Percentiles rank a stretch among this genome's conserved stretches.
Conservation (phyloP, 2,113 vertebrate species). For the Hipposideros armiger region DNA sequence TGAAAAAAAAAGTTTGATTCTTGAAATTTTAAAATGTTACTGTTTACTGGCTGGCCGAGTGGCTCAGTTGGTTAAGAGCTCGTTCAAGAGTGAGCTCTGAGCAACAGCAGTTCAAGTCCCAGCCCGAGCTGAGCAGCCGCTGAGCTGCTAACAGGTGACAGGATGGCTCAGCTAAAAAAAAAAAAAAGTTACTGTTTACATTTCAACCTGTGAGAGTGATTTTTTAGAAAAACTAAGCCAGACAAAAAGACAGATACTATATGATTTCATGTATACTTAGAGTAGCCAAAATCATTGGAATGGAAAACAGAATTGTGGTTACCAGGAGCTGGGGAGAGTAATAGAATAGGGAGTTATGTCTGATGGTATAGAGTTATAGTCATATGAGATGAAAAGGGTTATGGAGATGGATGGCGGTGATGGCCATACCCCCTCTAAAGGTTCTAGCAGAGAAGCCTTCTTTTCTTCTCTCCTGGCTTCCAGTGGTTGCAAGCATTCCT, state of each 20-base stretch:
- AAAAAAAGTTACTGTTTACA: too few relatives aligned
- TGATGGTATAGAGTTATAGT: background rate
- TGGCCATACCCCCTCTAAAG: background rate
- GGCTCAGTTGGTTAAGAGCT: too few relatives aligned
- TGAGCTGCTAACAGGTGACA: too few relatives aligned
- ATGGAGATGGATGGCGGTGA: background rate
- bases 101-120: too few relatives aligned
- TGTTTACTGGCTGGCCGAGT: background rate
- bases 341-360: background rate
- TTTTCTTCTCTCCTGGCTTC: background rate
- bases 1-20: background rate
- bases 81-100: too few relatives aligned
- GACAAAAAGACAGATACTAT: background rate
- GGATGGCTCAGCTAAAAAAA: too few relatives aligned
- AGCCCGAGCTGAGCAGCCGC: too few relatives aligned
- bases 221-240: conserved; percentile 5
- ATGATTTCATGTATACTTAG: background rate
- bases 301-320: background rate
- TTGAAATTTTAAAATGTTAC: conserved; percentile 4
- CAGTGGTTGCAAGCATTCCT: background rate
- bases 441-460: background rate
- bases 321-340: background rate
- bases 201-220: background rate
- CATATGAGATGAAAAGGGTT: background rate
- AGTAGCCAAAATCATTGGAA: background rate